Conservation (phyloP, 2,888 invertebrate genomes). For the Rotaria magnacalcarata region DNA sequence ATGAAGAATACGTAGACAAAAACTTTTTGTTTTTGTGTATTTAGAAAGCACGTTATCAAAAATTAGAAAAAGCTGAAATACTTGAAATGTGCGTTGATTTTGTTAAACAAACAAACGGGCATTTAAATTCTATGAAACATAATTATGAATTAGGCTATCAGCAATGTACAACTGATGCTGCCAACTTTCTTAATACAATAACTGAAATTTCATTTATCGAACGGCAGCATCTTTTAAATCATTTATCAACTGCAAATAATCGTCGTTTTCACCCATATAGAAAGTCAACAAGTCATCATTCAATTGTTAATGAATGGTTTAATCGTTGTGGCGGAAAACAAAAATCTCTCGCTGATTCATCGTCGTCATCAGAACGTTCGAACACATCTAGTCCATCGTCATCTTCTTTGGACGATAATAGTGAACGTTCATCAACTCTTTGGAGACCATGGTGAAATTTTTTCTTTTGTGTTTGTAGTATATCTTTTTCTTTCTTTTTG, state of each 20-base stretch:
- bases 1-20: too few relatives aligned
- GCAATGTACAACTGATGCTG: constrained; percentile 1
- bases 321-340: not conserved
- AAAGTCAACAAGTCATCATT: not conserved
- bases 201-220: not conserved
- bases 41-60: constrained; percentile 44
- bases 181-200: not conserved
- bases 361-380: not conserved
- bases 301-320: not conserved
- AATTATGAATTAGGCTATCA: constrained; percentile 21
- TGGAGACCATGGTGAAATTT: constrained; percentile 18
- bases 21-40: too few relatives aligned
- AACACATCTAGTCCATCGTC: not conserved
- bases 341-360: not conserved
- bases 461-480: not conserved
- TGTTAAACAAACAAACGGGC: constrained; percentile 31
- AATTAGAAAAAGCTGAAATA: constrained; percentile 46
- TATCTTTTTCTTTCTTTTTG: not conserved
- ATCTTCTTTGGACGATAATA: not conserved
- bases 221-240: not conserved
- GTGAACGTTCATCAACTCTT: constrained; percentile 1
- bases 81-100: constrained; percentile 45
- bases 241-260: not conserved
- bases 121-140: not conserved
- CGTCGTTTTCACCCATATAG: constrained; percentile 1